phyloP scores from a whole-genome alignment of 1,140 invertebrate genomes.

The Anoplolepis gracilipes region DNA sequence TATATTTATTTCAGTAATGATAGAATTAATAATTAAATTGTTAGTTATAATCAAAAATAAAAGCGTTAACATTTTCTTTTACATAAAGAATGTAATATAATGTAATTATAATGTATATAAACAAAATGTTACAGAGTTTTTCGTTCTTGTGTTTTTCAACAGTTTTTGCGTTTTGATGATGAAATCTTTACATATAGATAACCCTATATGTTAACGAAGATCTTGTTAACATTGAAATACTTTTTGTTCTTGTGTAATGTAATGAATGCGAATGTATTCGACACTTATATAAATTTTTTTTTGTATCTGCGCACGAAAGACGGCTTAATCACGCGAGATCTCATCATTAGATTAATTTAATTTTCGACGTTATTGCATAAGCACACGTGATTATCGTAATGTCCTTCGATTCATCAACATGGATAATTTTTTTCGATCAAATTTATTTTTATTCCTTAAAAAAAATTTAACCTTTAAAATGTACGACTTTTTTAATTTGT shows the following conservation, averaged over 20 bases:
- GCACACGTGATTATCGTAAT: neutral
- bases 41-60: no score
- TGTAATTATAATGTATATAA: no score
- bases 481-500: neutral
- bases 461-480: neutral
- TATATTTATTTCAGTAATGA: no score
- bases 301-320: constrained; percentile 24
- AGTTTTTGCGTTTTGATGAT: neutral
- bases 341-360: neutral
- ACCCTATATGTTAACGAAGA: neutral
- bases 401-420: neutral
- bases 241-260: constrained; percentile 18
- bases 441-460: neutral
- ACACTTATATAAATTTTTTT: neutral
- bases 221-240: constrained; percentile 33
- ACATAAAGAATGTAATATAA: no score
- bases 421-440: neutral
- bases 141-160: neutral
- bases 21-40: no score
- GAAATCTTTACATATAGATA: neutral
- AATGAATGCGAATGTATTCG: neutral
- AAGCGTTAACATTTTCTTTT: neutral
- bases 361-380: neutral
- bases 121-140: neutral
- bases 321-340: neutral